Conservation (phyloP, 2,888 invertebrate genomes). For the Ferdinandea cuprea region DNA sequence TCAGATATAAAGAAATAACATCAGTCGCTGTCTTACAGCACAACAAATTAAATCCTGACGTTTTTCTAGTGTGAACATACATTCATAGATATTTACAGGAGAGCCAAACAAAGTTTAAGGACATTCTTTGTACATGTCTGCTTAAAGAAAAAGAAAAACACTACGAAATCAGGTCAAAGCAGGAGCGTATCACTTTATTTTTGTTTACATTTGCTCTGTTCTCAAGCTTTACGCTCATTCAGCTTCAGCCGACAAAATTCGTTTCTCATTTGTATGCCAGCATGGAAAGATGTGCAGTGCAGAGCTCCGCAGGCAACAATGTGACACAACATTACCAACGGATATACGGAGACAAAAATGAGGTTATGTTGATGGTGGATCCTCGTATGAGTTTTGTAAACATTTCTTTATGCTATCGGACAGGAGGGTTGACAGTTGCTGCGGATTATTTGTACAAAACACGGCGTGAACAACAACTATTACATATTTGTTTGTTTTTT, state of each 20-base stretch:
- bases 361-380: constrained; percentile 49
- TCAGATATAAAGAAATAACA: constrained; percentile 6
- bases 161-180: constrained; percentile 53
- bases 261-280: constrained; percentile 48
- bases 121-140: constrained; percentile 27
- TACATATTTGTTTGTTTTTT: background rate
- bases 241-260: constrained; percentile 17
- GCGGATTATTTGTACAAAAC: background rate
- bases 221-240: background rate
- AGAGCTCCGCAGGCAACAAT: constrained; percentile 25
- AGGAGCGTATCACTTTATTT: constrained; percentile 29
- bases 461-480: background rate
- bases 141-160: constrained; percentile 20
- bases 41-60: constrained; percentile 35
- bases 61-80: too few relatives aligned
- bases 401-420: background rate
- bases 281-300: constrained; percentile 24
- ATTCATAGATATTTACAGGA: background rate
- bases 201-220: constrained; percentile 46
- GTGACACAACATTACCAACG: constrained; percentile 13
- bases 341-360: constrained; percentile 26
- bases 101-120: constrained; percentile 32
- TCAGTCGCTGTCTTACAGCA: background rate
- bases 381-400: constrained; percentile 3
- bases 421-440: background rate